A percentile compares a stretch with the other conserved stretches of the same genome.
Conservation (phyloP, 2,888 invertebrate genomes). For the Electrophaes corylata region DNA sequence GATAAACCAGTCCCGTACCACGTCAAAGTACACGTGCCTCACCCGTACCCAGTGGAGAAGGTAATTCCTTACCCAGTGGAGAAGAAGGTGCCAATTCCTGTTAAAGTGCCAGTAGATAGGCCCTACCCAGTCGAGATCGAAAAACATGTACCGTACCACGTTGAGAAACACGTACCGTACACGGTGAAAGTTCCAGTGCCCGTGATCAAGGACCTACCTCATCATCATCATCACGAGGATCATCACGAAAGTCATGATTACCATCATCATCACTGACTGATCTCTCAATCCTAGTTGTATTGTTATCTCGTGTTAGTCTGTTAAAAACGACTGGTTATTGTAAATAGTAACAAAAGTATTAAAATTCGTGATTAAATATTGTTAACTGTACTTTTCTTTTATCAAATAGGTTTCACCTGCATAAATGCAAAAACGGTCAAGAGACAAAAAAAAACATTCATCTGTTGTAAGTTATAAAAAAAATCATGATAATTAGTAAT, state of each 20-base stretch:
- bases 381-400: conserved; percentile 38
- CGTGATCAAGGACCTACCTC: conserved; percentile 76
- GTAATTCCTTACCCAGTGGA: conserved; percentile 87
- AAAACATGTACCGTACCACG: conserved; percentile 87
- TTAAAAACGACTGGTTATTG: conserved; percentile 67
- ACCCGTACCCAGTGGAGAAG: conserved; percentile 88
- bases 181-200: conserved; percentile 88
- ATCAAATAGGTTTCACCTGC: too few species aligned
- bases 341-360: conserved; percentile 80
- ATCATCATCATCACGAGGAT: conserved; percentile 54
- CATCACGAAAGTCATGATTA: conserved; percentile 53
- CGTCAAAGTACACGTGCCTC: conserved; percentile 89
- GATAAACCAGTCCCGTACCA: conserved; percentile 91
- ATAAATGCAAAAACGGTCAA: too few species aligned
- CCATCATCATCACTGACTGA: conserved; percentile 79
- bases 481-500: too few species aligned
- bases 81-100: conserved; percentile 86
- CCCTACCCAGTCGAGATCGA: conserved; percentile 86
- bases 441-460: too few species aligned
- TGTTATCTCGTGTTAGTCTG: conserved; percentile 77
- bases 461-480: too few species aligned
- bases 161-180: conserved; percentile 88
- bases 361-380: conserved; percentile 65
- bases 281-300: conserved; percentile 79
- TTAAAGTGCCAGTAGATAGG: conserved; percentile 85